Evolutionary conservation across 2,888 invertebrate species (phyloP).

Genomic region (Tinea trinotella): DNA sequence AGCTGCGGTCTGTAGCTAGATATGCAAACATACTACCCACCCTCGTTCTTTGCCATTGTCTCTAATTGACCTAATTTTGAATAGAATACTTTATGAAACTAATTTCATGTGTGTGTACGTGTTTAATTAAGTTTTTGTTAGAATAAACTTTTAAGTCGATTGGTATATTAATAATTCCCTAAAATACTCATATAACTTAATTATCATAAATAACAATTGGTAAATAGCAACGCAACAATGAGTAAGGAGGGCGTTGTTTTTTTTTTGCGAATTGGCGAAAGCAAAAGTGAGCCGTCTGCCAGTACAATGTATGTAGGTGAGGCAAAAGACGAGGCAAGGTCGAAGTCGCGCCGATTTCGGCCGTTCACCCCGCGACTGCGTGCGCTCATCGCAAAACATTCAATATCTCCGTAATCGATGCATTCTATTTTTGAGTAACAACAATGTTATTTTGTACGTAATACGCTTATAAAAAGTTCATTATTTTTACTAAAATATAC

Average conservation of each 20-base stretch:
- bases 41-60: constrained; percentile 45
- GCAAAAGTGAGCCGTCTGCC: constrained; percentile 48
- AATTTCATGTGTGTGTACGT: neutral
- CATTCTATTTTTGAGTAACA: neutral
- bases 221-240: constrained; percentile 5
- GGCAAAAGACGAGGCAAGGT: constrained; percentile 59
- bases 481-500: no score
- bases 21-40: constrained; percentile 28
- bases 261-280: constrained; percentile 68
- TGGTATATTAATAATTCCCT: neutral
- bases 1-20: constrained; percentile 32
- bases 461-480: neutral
- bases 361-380: constrained; percentile 50
- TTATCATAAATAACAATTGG: neutral
- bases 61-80: constrained; percentile 62
- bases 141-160: neutral
- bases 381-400: constrained; percentile 20
- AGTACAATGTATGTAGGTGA: constrained; percentile 65
- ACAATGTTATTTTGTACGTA: neutral
- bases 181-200: no score
- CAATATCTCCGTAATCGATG: constrained; percentile 2
- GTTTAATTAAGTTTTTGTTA: neutral
- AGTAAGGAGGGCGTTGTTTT: constrained; percentile 18
- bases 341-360: constrained; percentile 69
- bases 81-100: constrained; percentile 15